phyloP scores from a whole-genome alignment of 2,888 invertebrate genomes.

The Leptinotarsa rubiginosa region DNA sequence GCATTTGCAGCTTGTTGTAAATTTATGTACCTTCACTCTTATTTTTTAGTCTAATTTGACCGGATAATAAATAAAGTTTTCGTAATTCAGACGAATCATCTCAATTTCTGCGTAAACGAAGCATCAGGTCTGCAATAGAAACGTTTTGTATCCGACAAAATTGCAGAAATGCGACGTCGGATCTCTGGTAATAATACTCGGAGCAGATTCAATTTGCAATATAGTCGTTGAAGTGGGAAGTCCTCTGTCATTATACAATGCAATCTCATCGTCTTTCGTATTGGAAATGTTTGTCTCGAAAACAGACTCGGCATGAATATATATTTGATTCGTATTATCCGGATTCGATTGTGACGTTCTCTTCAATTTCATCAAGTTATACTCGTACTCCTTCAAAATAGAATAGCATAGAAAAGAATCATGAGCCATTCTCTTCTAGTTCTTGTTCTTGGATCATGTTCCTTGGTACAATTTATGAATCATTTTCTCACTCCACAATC shows the following conservation, averaged over 20 bases:
- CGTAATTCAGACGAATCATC: not conserved
- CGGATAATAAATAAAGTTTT: not conserved
- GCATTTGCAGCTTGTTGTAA: too few species aligned
- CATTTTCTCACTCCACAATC: too few species aligned
- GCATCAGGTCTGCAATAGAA: slow-evolving; percentile 3
- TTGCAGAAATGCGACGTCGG: slow-evolving; percentile 30
- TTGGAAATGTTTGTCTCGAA: not conserved
- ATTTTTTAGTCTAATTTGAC: too few species aligned
- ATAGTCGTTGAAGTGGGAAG: slow-evolving; percentile 37
- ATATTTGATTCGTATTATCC: too few species aligned
- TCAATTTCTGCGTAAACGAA: slow-evolving; percentile 5
- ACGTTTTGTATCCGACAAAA: slow-evolving; percentile 33
- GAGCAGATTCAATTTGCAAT: slow-evolving; percentile 43
- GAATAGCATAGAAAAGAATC: too few species aligned
- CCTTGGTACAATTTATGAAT: too few species aligned
- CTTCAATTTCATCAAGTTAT: too few species aligned
- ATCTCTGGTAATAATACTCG: slow-evolving; percentile 40
- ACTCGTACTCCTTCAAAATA: too few species aligned
- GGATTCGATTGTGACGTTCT: too few species aligned
- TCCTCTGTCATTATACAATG: slow-evolving; percentile 28
- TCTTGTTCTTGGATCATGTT: too few species aligned
- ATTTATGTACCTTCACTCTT: too few species aligned
- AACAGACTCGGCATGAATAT: not conserved
- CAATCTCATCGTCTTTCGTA: slow-evolving; percentile 15
- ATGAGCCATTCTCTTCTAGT: too few species aligned